A percentile compares a stretch with the other conserved stretches of the same genome.
phyloP scores from a whole-genome alignment of 2,888 invertebrate species.

The Pollenia angustigena region DNA sequence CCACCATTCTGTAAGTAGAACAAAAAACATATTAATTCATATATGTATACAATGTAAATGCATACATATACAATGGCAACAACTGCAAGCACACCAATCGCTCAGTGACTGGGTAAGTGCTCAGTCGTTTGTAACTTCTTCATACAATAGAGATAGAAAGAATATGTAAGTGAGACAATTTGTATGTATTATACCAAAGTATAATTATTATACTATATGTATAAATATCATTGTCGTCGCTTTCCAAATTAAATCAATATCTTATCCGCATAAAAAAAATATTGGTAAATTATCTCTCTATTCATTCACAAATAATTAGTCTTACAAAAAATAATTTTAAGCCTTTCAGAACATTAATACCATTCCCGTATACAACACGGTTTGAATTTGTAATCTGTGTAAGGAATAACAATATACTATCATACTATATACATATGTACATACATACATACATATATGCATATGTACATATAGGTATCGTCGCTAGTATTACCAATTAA shows the following conservation, averaged over 20 bases:
- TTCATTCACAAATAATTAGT: background rate
- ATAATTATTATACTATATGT: constrained; percentile 1
- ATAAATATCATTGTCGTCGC: constrained; percentile 59
- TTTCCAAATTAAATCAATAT: constrained; percentile 14
- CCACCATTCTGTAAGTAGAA: constrained; percentile 90
- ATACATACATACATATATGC: background rate
- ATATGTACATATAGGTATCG: constrained; percentile 18
- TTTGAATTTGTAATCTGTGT: constrained; percentile 18
- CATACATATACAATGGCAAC: constrained; percentile 54
- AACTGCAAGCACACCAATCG: constrained; percentile 62
- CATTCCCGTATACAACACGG: constrained; percentile 51
- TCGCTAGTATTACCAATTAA: too few species aligned
- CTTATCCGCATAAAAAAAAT: constrained; percentile 12
- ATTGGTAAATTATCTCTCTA: constrained; percentile 4
- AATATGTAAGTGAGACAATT: constrained; percentile 53
- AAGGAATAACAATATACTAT: too few species aligned
- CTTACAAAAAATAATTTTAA: background rate
- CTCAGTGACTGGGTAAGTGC: constrained; percentile 55
- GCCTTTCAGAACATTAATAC: background rate
- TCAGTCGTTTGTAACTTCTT: constrained; percentile 44
- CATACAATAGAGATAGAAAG: constrained; percentile 11
- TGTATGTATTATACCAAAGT: constrained; percentile 22
- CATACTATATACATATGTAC: too few species aligned
- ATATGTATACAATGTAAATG: constrained; percentile 24
- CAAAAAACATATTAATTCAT: constrained; percentile 64